phyloP scores from a whole-genome alignment of 1,140 invertebrate genomes.

The Drosophila malerkotliana region DNA sequence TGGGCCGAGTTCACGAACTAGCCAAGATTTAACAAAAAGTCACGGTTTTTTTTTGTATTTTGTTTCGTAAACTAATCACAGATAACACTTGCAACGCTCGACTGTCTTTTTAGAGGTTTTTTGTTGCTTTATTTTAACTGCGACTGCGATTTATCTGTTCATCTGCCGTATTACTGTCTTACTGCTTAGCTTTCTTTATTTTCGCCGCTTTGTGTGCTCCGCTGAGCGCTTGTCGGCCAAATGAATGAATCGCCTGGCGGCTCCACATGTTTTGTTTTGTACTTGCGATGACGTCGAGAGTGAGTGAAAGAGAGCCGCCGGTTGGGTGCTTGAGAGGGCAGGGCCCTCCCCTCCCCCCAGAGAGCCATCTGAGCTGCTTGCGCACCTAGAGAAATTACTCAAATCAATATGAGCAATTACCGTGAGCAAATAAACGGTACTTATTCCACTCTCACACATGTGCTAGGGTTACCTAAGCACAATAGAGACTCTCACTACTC shows the following conservation, averaged over 20 bases:
- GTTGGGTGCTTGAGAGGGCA: too few species aligned
- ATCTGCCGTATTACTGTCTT: conserved; percentile 52
- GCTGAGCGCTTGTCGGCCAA: conserved; percentile 61
- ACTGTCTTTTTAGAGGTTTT: conserved; percentile 27
- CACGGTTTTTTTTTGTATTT: conserved; percentile 50
- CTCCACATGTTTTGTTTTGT: conserved; percentile 64
- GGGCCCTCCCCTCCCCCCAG: background rate
- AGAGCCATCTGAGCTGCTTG: conserved; percentile 56
- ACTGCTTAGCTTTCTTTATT: conserved; percentile 34
- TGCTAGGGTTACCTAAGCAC: background rate
- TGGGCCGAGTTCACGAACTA: background rate
- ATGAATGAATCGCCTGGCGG: conserved; percentile 61
- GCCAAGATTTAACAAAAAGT: background rate
- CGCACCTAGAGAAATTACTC: conserved; percentile 59
- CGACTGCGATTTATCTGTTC: conserved; percentile 56
- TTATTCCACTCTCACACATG: background rate
- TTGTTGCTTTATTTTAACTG: conserved; percentile 24
- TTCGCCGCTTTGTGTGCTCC: conserved; percentile 42
- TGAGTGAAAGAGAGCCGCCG: background rate
- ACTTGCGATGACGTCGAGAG: conserved; percentile 21
- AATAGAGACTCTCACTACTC: conserved; percentile 23
- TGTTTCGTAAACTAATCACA: conserved; percentile 64
- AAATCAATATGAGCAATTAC: conserved; percentile 66
- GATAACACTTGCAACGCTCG: conserved; percentile 53
- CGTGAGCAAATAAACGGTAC: conserved; percentile 3